Evolutionary conservation across 2,797 vertebrate species (phyloP), one percentile per base, ranked within the genome.

Genomic region (Cyclura pinguis): DNA sequence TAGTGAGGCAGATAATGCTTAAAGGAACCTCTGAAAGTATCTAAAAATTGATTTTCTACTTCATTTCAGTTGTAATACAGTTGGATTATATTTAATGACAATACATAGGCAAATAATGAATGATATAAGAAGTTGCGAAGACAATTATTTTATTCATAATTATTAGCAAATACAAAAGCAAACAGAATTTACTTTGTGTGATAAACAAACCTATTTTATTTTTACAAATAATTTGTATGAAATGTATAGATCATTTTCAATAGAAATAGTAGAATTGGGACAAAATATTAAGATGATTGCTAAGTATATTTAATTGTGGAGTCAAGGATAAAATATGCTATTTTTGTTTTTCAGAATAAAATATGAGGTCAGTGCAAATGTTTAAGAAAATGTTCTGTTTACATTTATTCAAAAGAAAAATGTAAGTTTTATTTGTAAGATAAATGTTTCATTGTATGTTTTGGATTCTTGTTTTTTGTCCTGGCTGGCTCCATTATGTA

Each of bases 151-250:
- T 89, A 85, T 95, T 88, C 78, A 93, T 90, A 93, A 92, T 77
- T 64, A 55, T 62, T 91, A 78, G 91, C 90, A 27, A 55, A 64
- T 90, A 86, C 62, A 89, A 94, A 92, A 22, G 67, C 84, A 82
- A 90, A 85, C 32, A 91, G 55, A 94, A 94, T 90, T 67, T 90
- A 91, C 85, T 59, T 90, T 57, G 91, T 93, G 64, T 88, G 93
- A 90, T 87, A 94, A 87, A 29, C 91, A 32, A 91, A 84, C 32
- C 78, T 93, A 88, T 88, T 89, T 38, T 90, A 86, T 95, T 88
- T 95, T 95, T 92, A 92, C 76, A 91, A 85, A 67, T 93, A 27
- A 82, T 92, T 88, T 91, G 59, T 38, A 89, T 94, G 86, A 82
- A 32, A 80, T 90, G 91, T 80, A 85, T 59, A 67, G 62, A 92